Evolutionary conservation across 2,113 vertebrate genomes (phyloP).

Genomic region (Astur gentilis): DNA sequence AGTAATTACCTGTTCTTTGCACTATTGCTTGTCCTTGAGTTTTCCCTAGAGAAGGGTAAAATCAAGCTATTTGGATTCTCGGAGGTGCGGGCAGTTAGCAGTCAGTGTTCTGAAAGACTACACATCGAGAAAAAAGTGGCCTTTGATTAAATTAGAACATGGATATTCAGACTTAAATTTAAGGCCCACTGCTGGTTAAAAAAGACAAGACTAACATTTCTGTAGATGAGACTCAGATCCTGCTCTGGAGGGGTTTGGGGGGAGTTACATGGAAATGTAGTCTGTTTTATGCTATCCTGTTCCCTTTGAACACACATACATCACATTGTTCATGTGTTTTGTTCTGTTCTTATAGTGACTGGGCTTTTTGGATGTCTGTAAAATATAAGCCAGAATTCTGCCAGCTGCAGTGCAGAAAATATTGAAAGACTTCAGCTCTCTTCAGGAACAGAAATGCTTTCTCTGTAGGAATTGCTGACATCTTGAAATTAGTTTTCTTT

Average conservation of each 20-base stretch:
- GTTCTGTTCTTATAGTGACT: background rate
- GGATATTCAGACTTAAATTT: background rate
- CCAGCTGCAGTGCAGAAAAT: background rate
- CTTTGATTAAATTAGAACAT: background rate
- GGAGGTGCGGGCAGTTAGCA: background rate
- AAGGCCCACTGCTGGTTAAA: background rate
- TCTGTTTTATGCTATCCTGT: background rate
- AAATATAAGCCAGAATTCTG: background rate
- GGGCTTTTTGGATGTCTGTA: background rate
- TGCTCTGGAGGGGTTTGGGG: background rate
- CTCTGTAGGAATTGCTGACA: background rate
- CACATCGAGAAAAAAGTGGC: background rate
- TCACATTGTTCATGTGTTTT: background rate
- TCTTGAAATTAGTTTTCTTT: background rate
- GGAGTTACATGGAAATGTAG: background rate
- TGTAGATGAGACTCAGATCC: background rate
- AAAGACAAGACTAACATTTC: background rate
- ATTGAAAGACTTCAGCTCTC: background rate
- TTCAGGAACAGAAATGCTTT: background rate
- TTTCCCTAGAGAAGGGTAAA: background rate
- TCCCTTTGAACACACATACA: background rate
- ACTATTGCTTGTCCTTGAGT: background rate
- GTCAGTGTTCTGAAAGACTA: background rate
- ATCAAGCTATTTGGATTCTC: background rate
- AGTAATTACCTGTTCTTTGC: background rate